Conservation (phyloP, 2,797 vertebrate genomes). For the Holocentrus rufus region DNA sequence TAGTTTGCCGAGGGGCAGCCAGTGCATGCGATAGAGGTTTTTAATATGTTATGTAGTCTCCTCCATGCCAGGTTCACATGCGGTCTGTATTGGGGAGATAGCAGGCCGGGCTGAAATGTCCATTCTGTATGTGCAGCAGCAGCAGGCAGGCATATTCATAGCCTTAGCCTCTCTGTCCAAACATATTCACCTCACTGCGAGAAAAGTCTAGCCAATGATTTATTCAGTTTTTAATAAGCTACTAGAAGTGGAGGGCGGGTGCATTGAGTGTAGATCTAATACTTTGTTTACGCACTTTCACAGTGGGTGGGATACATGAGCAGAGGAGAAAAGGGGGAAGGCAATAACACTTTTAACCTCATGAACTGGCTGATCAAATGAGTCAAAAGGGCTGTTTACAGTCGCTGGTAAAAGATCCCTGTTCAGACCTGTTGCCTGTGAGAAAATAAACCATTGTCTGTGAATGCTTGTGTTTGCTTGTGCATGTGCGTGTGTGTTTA, state of each 20-base stretch:
- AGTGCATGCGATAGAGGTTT: slow-evolving; percentile 14
- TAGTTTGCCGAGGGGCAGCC: not conserved
- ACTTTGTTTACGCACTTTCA: not conserved
- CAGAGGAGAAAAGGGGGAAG: not conserved
- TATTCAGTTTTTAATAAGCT: slow-evolving; percentile 17
- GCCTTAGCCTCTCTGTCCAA: slow-evolving; percentile 1
- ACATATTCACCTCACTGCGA: slow-evolving; percentile 28
- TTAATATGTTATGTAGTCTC: not conserved
- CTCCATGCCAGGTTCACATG: not conserved
- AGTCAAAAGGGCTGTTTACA: not conserved
- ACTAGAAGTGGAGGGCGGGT: not conserved
- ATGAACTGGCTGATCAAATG: not conserved
- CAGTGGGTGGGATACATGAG: not conserved
- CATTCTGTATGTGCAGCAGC: slow-evolving; percentile 31
- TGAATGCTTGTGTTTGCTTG: not conserved
- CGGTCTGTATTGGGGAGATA: slow-evolving; percentile 28
- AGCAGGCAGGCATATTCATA: slow-evolving; percentile 1
- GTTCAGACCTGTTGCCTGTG: not conserved
- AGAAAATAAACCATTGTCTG: not conserved
- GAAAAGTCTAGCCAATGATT: slow-evolving; percentile 16
- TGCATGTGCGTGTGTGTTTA: slow-evolving; percentile 20
- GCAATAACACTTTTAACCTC: not conserved
- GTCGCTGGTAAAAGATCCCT: not conserved
- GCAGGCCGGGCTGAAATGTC: slow-evolving; percentile 24
- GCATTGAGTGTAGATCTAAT: not conserved